These are phyloP conservation scores for Uloborus plumipes DNA, from an alignment of 2,888 invertebrate species.

Conservation along the genomic window DNA sequence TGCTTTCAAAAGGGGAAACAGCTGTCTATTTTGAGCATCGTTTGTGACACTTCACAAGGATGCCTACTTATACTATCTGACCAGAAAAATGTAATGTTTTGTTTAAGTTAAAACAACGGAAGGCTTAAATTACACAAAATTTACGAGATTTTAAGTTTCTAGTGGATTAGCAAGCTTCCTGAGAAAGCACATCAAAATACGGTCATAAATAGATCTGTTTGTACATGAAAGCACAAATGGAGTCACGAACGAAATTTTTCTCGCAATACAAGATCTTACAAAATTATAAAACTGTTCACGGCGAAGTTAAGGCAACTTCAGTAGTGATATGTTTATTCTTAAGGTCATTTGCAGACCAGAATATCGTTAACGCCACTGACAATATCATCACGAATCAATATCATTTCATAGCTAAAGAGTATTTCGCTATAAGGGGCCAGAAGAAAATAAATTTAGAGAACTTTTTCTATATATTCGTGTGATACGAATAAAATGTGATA, in stretches of 20 bases:
- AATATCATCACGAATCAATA: too few species aligned
- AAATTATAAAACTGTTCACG: conserved; percentile 60
- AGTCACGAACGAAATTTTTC: conserved; percentile 33
- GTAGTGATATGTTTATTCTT: conserved; percentile 62
- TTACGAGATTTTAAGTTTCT: conserved; percentile 22
- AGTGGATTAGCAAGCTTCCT: conserved; percentile 34
- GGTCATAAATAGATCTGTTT: conserved; percentile 42
- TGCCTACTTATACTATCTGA: too few species aligned
- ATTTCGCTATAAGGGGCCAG: too few species aligned
- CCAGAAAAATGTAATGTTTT: too few species aligned
- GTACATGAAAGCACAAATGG: conserved; percentile 45
- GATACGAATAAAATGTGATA: too few species aligned
- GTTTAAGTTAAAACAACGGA: too few species aligned
- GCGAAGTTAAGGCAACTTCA: conserved; percentile 63
- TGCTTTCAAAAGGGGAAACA: too few species aligned
- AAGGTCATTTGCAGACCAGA: conserved; percentile 28
- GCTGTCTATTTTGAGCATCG: too few species aligned
- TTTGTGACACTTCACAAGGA: too few species aligned
- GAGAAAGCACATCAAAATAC: conserved; percentile 42
- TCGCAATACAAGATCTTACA: conserved; percentile 36
- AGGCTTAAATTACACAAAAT: conserved; percentile 6
- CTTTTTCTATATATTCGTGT: too few species aligned
- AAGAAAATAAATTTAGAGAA: too few species aligned
- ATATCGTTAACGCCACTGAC: conserved; percentile 3
- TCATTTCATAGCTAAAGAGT: too few species aligned